Evolutionary conservation across 2,888 invertebrate species (phyloP).

Genomic region (Platypus cylindrus): DNA sequence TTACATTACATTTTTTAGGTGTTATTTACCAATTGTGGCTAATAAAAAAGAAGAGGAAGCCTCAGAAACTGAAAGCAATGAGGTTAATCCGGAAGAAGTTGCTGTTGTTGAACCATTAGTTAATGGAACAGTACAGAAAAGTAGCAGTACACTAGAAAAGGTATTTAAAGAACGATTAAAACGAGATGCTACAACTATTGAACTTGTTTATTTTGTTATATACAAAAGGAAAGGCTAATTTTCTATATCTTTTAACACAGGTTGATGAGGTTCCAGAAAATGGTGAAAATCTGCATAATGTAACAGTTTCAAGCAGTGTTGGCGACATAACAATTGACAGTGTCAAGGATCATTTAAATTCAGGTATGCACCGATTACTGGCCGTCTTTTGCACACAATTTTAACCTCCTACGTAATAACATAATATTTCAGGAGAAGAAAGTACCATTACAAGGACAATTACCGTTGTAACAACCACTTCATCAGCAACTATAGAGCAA

Average conservation of each 20-base stretch:
- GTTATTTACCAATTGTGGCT: constrained; percentile 50
- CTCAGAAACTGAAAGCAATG: constrained; percentile 23
- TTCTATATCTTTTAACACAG: constrained; percentile 11
- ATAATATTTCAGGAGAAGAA: constrained; percentile 17
- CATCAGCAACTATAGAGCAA: constrained; percentile 17
- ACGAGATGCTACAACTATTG: background rate
- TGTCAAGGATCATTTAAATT: constrained; percentile 68
- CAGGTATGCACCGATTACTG: constrained; percentile 9
- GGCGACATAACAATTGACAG: constrained; percentile 93
- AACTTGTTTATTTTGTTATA: background rate
- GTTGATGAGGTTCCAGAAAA: constrained; percentile 33
- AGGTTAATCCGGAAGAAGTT: constrained; percentile 24
- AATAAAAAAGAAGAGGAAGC: constrained; percentile 45
- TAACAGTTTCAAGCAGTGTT: constrained; percentile 47
- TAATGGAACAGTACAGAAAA: constrained; percentile 39
- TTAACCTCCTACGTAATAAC: background rate
- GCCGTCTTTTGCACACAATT: background rate
- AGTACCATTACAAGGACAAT: constrained; percentile 7
- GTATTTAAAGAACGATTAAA: constrained; percentile 17
- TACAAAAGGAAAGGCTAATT: background rate
- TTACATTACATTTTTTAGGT: constrained; percentile 34
- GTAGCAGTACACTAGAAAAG: constrained; percentile 32
- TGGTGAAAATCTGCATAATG: constrained; percentile 35
- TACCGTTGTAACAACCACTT: constrained; percentile 19
- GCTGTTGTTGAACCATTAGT: constrained; percentile 28